A percentile compares a stretch with the other conserved stretches of the same genome.
phyloP scores from a whole-genome alignment of 2,888 invertebrate species.

The Tinea pellionella region DNA sequence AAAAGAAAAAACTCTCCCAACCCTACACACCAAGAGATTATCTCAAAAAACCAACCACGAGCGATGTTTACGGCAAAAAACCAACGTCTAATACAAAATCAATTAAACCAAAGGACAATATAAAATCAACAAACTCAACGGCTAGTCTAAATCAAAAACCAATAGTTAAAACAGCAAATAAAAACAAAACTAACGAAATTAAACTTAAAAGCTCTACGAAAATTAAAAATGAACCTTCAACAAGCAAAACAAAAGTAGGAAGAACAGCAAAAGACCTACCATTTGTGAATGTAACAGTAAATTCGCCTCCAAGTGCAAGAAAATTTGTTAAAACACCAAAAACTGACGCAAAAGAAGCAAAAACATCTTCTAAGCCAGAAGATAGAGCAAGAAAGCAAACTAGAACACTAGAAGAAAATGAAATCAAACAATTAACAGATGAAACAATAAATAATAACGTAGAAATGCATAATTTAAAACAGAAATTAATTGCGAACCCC shows the following conservation, averaged over 20 bases:
- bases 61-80: constrained; percentile 40
- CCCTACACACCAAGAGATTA: constrained; percentile 38
- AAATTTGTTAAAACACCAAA: constrained; percentile 11
- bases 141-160: constrained; percentile 25
- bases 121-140: constrained; percentile 40
- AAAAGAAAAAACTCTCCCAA: background rate
- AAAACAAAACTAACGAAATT: constrained; percentile 16
- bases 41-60: constrained; percentile 35
- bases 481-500: constrained; percentile 40
- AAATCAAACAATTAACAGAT: constrained; percentile 46
- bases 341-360: constrained; percentile 6
- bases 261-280: constrained; percentile 25
- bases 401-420: constrained; percentile 50
- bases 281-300: constrained; percentile 39
- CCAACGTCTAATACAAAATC: background rate
- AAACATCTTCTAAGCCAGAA: constrained; percentile 18
- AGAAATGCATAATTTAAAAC: constrained; percentile 42
- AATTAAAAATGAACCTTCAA: background rate
- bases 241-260: background rate
- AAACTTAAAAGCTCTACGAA: background rate
- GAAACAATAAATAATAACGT: constrained; percentile 44
- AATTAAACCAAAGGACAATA: background rate
- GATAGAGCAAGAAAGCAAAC: constrained; percentile 47
- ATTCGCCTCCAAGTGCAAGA: constrained; percentile 39
- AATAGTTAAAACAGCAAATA: constrained; percentile 21